These are phyloP conservation scores for Terrapene triunguis DNA, from an alignment of 2,113 vertebrate species.

Conservation along the genomic window DNA sequence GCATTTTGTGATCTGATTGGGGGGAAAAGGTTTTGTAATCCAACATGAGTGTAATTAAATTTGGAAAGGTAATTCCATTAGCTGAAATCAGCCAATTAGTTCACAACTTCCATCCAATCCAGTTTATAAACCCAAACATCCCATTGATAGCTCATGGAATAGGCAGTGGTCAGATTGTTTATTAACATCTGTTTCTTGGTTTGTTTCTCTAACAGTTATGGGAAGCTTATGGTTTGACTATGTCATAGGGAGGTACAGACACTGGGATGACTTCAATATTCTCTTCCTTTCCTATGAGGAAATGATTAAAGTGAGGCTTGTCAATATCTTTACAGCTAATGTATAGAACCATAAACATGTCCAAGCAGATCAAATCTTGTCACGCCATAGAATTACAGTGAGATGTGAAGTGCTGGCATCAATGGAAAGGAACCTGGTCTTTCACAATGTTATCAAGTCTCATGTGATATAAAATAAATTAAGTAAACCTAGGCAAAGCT, in stretches of 20 bases:
- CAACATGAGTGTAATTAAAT: neutral
- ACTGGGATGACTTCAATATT: conserved; percentile 72
- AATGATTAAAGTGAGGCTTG: conserved; percentile 64
- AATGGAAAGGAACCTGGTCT: neutral
- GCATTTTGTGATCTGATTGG: no score
- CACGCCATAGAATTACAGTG: no score
- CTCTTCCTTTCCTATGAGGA: conserved; percentile 77
- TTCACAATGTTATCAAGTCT: neutral
- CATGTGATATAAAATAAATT: neutral
- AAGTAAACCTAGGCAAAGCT: no score
- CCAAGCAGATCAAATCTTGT: neutral
- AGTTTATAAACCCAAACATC: neutral
- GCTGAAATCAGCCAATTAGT: no score
- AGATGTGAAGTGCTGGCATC: no score
- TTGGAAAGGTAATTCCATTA: no score
- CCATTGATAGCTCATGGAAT: neutral
- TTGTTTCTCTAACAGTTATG: neutral
- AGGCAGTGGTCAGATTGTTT: neutral
- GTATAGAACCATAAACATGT: neutral
- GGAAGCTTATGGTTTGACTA: conserved; percentile 71
- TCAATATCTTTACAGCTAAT: neutral
- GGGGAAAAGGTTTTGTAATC: neutral
- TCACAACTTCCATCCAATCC: neutral
- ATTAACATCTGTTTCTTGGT: no score
- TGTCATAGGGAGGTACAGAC: conserved; percentile 70